Evolutionary conservation across 2,888 invertebrate genomes (phyloP).

Genomic region (Acrobasis consociella): DNA sequence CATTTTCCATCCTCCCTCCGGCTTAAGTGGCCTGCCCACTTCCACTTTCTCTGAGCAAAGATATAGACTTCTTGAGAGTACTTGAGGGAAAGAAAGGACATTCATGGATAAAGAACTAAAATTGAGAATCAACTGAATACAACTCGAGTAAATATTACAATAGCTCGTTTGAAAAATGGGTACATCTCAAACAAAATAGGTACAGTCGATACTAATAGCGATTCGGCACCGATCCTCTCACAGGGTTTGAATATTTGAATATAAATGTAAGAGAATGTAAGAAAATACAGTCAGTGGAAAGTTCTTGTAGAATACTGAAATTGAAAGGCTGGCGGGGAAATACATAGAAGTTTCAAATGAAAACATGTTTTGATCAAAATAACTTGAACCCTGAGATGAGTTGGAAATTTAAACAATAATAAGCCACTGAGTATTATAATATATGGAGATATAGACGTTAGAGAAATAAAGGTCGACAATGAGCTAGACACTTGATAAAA

Average conservation of each 20-base stretch:
- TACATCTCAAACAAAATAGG: constrained; percentile 20
- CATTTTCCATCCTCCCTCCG: too few species aligned
- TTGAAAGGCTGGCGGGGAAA: background rate
- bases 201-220: constrained; percentile 34
- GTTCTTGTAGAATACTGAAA: constrained; percentile 32
- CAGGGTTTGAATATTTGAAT: constrained; percentile 54
- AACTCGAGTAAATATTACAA: background rate
- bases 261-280: constrained; percentile 47
- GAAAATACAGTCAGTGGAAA: constrained; percentile 41
- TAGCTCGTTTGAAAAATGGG: constrained; percentile 2
- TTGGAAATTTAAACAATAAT: too few species aligned
- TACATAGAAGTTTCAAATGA: background rate
- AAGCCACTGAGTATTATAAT: too few species aligned
- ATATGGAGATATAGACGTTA: too few species aligned
- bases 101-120: too few species aligned
- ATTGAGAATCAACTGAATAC: too few species aligned
- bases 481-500: too few species aligned
- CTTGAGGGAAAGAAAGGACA: too few species aligned
- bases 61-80: too few species aligned
- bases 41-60: too few species aligned
- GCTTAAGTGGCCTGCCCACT: too few species aligned
- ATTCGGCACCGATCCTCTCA: constrained; percentile 42
- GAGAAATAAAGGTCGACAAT: too few species aligned
- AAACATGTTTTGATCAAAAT: background rate
- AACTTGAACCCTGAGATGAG: background rate